Base-by-base conservation (phyloP, 2,888 invertebrate species). In the Eupithecia tripunctaria region DNA sequence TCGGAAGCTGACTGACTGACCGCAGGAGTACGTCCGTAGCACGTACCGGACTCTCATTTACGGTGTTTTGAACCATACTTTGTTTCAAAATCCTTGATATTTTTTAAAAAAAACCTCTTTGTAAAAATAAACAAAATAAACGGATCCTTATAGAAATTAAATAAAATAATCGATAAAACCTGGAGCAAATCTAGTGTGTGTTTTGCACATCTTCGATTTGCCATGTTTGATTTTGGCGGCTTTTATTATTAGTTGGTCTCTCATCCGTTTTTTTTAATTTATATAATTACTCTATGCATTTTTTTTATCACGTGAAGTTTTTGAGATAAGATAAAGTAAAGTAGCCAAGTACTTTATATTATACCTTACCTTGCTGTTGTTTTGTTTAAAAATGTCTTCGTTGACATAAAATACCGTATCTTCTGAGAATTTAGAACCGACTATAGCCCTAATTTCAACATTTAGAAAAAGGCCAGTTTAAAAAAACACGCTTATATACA, bases 1-100 rank as follows among this genome's bases (percentile, higher is more conserved):
- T 69, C 6, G 27, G 74, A 71, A 71, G 25, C 10, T 21, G 51
- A 25, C 56, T 51, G 51, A 21, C 56, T 51, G 51, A 21, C 51
- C 56, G 56, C 56, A 56, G 14, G 25, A 56, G 0, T 56, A 25
- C 25, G 25, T 56, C 25, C 56, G 56, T 56, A 25, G 12, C 56
- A 56, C 56, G 25, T 56, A 56, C 47, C 47, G 5, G 25, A 5
- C 25, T 56, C 56, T 25, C 14, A 56, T 12, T 56, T 25, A 14
- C 56, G 56, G 14, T 25, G 12, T 56, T 56, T 5, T 14, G 43
- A 38, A 38, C 2, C 14, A 38, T 38, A 12, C 43, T 43, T 6
- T 5, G 18, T 18, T 43, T 43, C 7, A 18, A 18, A 43, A 43
- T 43, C 18, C 18, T 43, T 18, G 43, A 6, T 43, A 6, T 5